Base-by-base conservation (phyloP, 2,797 vertebrate species). In the Phaenicophaeus curvirostris region DNA sequence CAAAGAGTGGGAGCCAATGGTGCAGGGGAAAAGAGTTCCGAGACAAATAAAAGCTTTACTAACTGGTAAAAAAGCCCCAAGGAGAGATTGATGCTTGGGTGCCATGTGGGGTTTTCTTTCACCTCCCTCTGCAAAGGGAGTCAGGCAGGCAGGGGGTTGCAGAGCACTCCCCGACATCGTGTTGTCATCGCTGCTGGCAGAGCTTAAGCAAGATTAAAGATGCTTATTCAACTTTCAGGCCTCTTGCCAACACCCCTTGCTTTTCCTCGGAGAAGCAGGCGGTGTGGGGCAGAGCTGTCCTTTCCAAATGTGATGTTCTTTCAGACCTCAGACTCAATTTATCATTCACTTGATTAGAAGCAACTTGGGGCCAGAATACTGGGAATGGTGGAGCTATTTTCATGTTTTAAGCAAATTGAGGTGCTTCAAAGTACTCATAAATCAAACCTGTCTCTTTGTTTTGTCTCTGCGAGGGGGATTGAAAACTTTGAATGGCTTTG, bases 121-220 rank as follows among this genome's bases (percentile, higher is more conserved):
- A 7, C 21, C 7, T 89, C 57, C 17, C 24, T 79, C 39, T 59
- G 57, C 53, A 19, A 51, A 89, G 61, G 65, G 14, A 53, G 57
- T 21, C 28, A 2, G 44, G 35, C 7, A 25, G 23, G n/a, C 13
- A 30, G 17, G 33, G n/a, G 14, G 17, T 42, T n/a, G 46, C 18
- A 16, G 50, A 54, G 69, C 16, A 1, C 61, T 42, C 62, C 24
- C 73, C 72, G 58, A 28, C 39, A 14, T 42, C 13, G 3, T 35
- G 76, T 48, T 73, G 69, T 50, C 24, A 16, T 50, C 3, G 1
- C 71, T 79, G 63, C 51, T 89, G 63, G 61, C 50, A 77, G 78
- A 53, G 75, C 63, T 96, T 95, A 93, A 74, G 67, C 63, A 53
- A 95, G 93, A 93, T 93, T 87, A 92, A 79, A 96, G 92, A 62